Evolutionary conservation across 2,113 vertebrate genomes (phyloP), one percentile per base, ranked within the genome.

Genomic region (Merops nubicus): DNA sequence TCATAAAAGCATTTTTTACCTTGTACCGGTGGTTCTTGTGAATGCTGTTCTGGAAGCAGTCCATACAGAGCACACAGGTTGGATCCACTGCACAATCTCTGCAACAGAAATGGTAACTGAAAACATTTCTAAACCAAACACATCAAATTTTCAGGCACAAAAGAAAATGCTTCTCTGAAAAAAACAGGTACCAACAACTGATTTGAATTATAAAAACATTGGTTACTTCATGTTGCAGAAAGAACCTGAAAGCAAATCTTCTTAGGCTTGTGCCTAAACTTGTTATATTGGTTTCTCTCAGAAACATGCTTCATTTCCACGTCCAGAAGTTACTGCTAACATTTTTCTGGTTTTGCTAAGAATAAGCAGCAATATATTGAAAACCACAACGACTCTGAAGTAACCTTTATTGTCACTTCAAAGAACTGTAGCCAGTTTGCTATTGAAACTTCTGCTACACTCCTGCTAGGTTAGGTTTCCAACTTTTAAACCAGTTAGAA

Each of bases 31-130:
- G 99, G 89, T 98, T 99, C 98, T 99, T 99, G 98, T 99, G 99
- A 89, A 99, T 98, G 91, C 99, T 99, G 8, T 99, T 99, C 97
- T 99, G 99, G 98, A 99, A 99, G 97, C 99, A 99, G 97, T 99
- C 98, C 98, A 99, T 99, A 97, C 99, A 99, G 53, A 99, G 98
- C 18, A 99, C 99, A 98, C 99, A 99, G 12, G 99, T 99, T 88
- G 99, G 99, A 98, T 99, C 99, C 98, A 99, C 99, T 84, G 99
- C 99, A 98, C 99, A 99, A 92, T 99, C 99, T 96, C 99, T 99
- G 98, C 82, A 99, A 98, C 11, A 84, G 85, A 98, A 94, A 98
- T 8, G 9, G 33, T 79, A 80, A 97, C 42, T 73, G 64, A 33
- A 91, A 93, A 68, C 63, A 5, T 64, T 81, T 79, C 21, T 72